These are phyloP conservation scores for Emydura subglobosa DNA, from an alignment of 2,113 vertebrate genomes.

Conservation along the genomic window DNA sequence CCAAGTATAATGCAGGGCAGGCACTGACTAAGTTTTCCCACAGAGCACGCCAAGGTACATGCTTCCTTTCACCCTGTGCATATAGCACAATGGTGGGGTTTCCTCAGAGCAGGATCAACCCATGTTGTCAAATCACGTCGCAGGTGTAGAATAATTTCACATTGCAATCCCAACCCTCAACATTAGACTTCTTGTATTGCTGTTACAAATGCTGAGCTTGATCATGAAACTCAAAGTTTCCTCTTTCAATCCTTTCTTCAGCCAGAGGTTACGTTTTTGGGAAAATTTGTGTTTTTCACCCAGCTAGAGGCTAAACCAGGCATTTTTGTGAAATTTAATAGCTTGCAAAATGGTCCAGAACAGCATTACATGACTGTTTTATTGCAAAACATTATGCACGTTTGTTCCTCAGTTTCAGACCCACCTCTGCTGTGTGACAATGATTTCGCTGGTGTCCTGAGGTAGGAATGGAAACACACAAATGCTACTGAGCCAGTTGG, in stretches of 20 bases:
- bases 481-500: not conserved
- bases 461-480: not conserved
- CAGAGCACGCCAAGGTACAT: not conserved
- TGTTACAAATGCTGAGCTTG: not conserved
- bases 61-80: not conserved
- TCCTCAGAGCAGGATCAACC: not conserved
- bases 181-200: not conserved
- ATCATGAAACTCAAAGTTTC: not conserved
- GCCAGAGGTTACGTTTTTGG: not conserved
- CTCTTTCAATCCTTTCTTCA: not conserved
- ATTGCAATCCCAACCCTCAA: not conserved
- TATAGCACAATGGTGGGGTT: rapidly evolving
- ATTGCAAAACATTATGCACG: not conserved
- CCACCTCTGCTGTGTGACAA: not conserved
- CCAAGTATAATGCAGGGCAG: not conserved
- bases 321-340: not conserved
- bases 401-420: not conserved
- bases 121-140: not conserved
- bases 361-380: not conserved
- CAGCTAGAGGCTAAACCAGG: rapidly evolving
- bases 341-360: not conserved
- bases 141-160: not conserved
- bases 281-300: not conserved
- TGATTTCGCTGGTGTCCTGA: not conserved
- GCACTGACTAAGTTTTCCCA: not conserved